Evolutionary conservation across 2,113 vertebrate species (phyloP), one percentile per base, ranked within the genome.

Genomic region (Prietella phreatophila): DNA sequence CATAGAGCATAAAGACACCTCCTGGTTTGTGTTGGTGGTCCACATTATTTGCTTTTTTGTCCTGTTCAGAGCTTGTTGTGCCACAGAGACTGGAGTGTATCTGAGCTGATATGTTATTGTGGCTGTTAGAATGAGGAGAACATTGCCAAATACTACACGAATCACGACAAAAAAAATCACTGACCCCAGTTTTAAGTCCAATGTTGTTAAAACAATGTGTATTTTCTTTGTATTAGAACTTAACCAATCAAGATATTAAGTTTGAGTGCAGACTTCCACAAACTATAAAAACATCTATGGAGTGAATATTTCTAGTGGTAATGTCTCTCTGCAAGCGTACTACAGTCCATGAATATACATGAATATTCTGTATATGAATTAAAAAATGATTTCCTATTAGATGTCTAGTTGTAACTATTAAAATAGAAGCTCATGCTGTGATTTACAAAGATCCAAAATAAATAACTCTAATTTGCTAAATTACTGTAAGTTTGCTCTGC

Each of bases 31-130:
- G 27, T 79, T 30, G 76, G 50, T n/a, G 42, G 75, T 79, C 27
- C n/a, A 7, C 6, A 55, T 79, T 5, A 79, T 55, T 80, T 53
- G 76, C 8, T 55, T 50, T 76, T 76, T 47, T 55, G 50, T 80
- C 42, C 25, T 78, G 42, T 78, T 78, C 75, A 78, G 75, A 78
- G 75, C 42, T 11, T 78, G 42, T 78, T 42, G 75, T 50, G 75
- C 25, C 75, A 78, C 75, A 50, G 42, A 78, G 42, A 76, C 27
- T 79, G 39, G 20, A 79, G 76, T 53, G n/a, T 78, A 42, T 50
- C 27, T 53, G 47, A 79, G 76, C 30, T 55, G 76, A 79, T 55
- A n/a, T 79, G 76, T 55, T 55, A 53, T 55, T 78, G 75, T 78
- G 42, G 25, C 42, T 78, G 42, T 13, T 78, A 15, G 75, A 78